A percentile compares a stretch with the other conserved stretches of the same genome.
Evolutionary conservation across 30 jellyfish, hydroid and myxozoan genomes (phyloP).

Genomic region (Chrysaora quinquecirrha): DNA sequence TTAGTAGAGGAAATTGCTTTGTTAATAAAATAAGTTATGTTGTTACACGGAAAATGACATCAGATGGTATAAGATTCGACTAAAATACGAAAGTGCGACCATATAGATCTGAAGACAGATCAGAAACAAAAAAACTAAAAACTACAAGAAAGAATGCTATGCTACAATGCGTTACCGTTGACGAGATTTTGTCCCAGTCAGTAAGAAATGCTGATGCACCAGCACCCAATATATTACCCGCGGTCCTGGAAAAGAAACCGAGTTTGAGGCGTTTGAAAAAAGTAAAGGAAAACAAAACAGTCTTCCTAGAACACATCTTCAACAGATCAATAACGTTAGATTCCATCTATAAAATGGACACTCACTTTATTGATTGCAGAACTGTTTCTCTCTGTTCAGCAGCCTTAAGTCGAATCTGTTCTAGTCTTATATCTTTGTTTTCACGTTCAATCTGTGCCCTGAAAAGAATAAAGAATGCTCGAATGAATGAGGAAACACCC

Average conservation of each 20-base stretch:
- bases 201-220: constrained; percentile 89
- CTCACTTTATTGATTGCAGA: constrained; percentile 88
- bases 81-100: no score
- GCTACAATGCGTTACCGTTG: no score
- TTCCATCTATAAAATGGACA: neutral
- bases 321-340: no score
- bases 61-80: no score
- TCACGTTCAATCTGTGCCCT: constrained; percentile 95
- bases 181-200: constrained; percentile 98
- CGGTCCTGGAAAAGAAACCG: constrained; percentile 72
- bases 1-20: no score
- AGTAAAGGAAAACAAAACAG: neutral
- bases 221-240: constrained; percentile 90
- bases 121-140: no score
- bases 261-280: neutral
- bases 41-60: no score
- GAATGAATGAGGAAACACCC: neutral
- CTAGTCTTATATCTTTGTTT: constrained; percentile 90
- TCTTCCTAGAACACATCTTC: no score
- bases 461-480: neutral
- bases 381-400: constrained; percentile 94
- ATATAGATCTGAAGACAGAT: no score
- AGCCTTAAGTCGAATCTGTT: constrained; percentile 85
- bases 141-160: no score
- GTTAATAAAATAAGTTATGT: no score